Base-by-base conservation (phyloP, 2,888 invertebrate species). In the Eupithecia subfuscata region DNA sequence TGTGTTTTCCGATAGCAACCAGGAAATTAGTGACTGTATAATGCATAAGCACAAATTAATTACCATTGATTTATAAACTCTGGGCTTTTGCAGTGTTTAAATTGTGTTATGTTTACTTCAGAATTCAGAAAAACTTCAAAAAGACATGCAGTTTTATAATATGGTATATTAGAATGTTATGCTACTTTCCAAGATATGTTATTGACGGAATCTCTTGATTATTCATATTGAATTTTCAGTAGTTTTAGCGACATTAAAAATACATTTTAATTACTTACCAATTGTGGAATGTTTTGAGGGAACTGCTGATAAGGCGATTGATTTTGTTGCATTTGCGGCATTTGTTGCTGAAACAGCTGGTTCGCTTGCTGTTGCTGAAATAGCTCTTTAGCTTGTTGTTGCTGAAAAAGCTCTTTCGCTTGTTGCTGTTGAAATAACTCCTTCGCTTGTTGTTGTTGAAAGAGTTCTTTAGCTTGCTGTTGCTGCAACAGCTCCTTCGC, bases 281-380 rank as follows among this genome's bases (percentile, higher is more conserved):
- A 84, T 84, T 94, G 95, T 91, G 95, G 95, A 92, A 95, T 94
- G 93, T 95, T 95, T 72, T 90, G 91, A 87, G 90, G 94, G 82
- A 88, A 92, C 70, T 89, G 91, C 78, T 92, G 94, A 79, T 88
- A 92, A 76, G 93, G 95, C 79, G 96, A 95, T 81, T 95, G 92
- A 75, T 95, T 95, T 82, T 74, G 77, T 70, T 84, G 83, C 48
- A 81, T 83, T 40, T 82, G 82, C 43, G 79, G 73, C 72, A 76
- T 76, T 75, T 87, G 86, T 43, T 84, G 87, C 96, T 96, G 71
- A 48, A 78, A 81, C 45, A 78, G 77, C 60, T 82, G 82, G 45
- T 83, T 84, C 48, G 83, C 84, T 75, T 95, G 90, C 78, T 94
- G 92, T 68, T 96, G 95, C 52, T 94, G 90, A 76, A 93, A 92